These are phyloP conservation scores for Sebastolobus altivelis DNA, from an alignment of 2,797 vertebrate species.

Conservation along the genomic window DNA sequence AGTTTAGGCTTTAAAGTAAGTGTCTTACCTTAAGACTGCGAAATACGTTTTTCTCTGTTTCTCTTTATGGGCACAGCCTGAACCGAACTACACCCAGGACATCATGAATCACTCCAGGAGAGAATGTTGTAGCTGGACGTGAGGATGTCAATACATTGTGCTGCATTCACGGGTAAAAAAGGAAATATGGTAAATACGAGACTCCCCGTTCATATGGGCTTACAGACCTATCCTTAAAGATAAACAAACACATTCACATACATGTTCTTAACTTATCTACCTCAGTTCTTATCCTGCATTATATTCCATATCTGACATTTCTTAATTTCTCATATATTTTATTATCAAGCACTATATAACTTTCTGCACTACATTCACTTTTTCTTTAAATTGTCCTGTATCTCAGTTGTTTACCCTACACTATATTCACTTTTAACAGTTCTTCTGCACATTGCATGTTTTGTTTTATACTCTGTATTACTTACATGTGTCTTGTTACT, in stretches of 20 bases:
- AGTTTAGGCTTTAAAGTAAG: not conserved
- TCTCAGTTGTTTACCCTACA: too few relatives aligned
- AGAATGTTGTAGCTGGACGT: conserved; percentile 38
- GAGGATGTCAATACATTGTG: conserved; percentile 23
- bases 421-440: too few relatives aligned
- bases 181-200: not conserved
- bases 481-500: too few relatives aligned
- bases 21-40: conserved; percentile 47
- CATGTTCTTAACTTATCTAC: too few relatives aligned
- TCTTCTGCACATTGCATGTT: too few relatives aligned
- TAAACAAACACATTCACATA: not conserved
- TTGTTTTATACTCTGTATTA: too few relatives aligned
- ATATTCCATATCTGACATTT: too few relatives aligned
- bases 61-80: not conserved
- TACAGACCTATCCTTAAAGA: fast-evolving
- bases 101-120: conserved; percentile 21
- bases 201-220: fast-evolving
- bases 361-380: too few relatives aligned
- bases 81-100: not conserved
- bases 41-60: not conserved
- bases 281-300: too few relatives aligned
- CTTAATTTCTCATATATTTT: too few relatives aligned
- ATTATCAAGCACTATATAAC: too few relatives aligned
- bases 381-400: too few relatives aligned
- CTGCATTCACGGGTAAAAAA: not conserved